Conservation (phyloP, 1,140 invertebrate genomes). For the Ceratosolen fusciceps region DNA sequence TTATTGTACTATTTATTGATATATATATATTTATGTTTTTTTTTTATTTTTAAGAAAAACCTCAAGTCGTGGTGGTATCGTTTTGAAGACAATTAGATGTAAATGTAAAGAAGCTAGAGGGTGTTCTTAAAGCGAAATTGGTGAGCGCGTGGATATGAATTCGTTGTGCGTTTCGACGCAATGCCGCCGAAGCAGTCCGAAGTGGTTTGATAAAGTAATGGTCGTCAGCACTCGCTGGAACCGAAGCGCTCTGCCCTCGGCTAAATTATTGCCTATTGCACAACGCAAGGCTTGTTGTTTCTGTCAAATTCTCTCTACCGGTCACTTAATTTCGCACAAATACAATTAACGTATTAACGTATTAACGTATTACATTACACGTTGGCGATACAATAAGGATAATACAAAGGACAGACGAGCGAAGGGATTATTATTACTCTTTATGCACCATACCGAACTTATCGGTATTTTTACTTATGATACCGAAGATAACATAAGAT, state of each 20-base stretch:
- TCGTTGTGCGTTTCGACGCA: constrained; percentile 19
- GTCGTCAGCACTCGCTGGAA: too few relatives aligned
- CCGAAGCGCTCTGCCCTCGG: too few relatives aligned
- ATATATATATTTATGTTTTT: constrained; percentile 1
- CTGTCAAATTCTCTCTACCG: neutral
- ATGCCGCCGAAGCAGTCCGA: neutral
- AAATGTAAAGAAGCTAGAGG: constrained; percentile 11
- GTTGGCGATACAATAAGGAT: neutral
- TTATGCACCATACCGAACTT: neutral
- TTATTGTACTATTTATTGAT: too few relatives aligned
- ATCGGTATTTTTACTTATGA: too few relatives aligned
- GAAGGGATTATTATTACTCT: neutral
- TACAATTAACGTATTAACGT: constrained; percentile 20
- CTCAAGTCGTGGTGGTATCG: neutral
- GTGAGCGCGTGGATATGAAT: constrained; percentile 21
- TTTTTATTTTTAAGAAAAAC: constrained; percentile 20
- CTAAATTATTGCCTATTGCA: neutral
- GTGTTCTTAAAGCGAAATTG: constrained; percentile 6
- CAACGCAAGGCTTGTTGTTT: neutral
- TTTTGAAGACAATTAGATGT: constrained; percentile 7
- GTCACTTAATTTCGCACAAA: constrained; percentile 16
- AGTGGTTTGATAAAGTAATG: neutral
- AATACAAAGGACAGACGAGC: too few relatives aligned
- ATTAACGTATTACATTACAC: too few relatives aligned
- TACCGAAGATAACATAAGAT: too few relatives aligned